These are phyloP conservation scores for Nanorana parkeri DNA, from an alignment of 2,113 vertebrate genomes.

Conservation along the genomic window DNA sequence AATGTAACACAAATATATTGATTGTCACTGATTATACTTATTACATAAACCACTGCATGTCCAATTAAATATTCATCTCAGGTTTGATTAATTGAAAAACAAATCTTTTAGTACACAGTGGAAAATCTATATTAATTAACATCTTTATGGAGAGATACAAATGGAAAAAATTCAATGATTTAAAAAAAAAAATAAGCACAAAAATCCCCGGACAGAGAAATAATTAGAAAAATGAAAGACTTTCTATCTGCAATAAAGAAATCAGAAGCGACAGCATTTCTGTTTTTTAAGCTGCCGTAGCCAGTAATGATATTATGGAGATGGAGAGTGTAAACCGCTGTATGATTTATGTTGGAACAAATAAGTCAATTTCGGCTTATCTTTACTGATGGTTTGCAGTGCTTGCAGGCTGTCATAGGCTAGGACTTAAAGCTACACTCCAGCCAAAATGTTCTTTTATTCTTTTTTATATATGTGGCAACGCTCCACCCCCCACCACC, in stretches of 20 bases:
- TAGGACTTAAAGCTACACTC: too few species aligned
- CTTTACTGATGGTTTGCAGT: too few species aligned
- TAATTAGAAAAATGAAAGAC: conserved; percentile 27
- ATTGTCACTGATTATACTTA: conserved; percentile 2
- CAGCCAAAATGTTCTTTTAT: too few species aligned
- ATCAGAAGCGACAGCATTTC: background rate
- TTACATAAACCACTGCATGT: conserved; percentile 1
- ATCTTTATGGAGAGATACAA: conserved; percentile 18
- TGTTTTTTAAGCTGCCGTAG: background rate
- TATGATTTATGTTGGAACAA: background rate
- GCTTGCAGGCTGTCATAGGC: too few species aligned
- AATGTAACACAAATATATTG: background rate
- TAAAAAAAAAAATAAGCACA: conserved; percentile 13
- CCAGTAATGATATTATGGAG: conserved; percentile 12
- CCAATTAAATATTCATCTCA: conserved; percentile 21
- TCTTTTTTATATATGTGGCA: too few species aligned
- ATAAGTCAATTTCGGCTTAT: background rate
- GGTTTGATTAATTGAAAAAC: conserved; percentile 26
- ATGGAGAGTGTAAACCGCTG: background rate
- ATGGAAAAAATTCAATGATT: background rate
- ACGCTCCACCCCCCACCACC: too few species aligned
- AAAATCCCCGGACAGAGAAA: conserved; percentile 17
- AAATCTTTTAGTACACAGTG: conserved; percentile 24
- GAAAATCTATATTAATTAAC: conserved; percentile 36
- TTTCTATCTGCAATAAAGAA: background rate